phyloP scores from a whole-genome alignment of 30 jellyfish, hydroid and myxozoan genomes.

The Hydractinia symbiolongicarpus region DNA sequence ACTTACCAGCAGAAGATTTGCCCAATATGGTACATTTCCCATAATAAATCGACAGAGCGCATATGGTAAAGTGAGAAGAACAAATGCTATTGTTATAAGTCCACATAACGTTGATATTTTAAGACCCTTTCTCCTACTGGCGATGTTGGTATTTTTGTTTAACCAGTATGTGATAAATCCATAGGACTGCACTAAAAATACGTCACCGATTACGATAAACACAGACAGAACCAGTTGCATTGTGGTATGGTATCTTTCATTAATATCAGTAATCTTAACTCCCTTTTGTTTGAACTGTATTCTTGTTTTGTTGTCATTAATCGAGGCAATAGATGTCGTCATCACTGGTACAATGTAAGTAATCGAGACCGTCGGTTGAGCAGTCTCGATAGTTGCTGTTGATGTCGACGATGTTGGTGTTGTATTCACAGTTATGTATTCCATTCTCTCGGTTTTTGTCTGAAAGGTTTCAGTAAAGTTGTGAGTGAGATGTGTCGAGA shows the following conservation, averaged over 20 bases:
- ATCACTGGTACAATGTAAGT: too few species aligned
- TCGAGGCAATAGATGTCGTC: too few species aligned
- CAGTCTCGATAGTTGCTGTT: too few species aligned
- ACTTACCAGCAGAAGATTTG: neutral
- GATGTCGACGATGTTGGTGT: too few species aligned
- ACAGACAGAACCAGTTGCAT: neutral
- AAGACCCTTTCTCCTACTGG: neutral
- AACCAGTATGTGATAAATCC: neutral
- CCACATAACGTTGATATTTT: neutral
- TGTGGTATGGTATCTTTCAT: too few species aligned
- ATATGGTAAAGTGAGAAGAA: constrained; percentile 20
- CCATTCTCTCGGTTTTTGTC: neutral
- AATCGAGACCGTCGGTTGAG: neutral
- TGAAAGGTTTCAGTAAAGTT: neutral
- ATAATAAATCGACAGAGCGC: neutral
- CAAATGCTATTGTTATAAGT: constrained; percentile 4
- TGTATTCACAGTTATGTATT: too few species aligned
- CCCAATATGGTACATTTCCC: constrained; percentile 15
- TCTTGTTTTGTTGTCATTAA: neutral
- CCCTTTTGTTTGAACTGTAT: neutral
- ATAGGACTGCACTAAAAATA: neutral
- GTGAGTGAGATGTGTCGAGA: neutral
- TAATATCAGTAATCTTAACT: neutral
- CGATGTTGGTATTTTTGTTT: neutral
- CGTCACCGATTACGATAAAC: constrained; percentile 10